A percentile compares a stretch with the other conserved stretches of the same genome.
These are phyloP conservation scores for Catonia carolina DNA, from an alignment of 2,888 invertebrate species.

Conservation along the genomic window DNA sequence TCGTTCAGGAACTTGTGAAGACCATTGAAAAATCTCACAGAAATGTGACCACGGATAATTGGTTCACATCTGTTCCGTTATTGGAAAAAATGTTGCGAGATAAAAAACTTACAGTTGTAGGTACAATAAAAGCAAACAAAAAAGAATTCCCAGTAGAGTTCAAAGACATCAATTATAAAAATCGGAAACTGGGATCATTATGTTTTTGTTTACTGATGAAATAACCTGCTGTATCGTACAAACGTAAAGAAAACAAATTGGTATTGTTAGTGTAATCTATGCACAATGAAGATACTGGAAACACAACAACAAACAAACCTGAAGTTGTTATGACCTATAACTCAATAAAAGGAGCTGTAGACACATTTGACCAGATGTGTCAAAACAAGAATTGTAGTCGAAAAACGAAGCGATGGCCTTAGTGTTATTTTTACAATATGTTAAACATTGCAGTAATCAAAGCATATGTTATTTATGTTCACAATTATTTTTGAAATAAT, in stretches of 20 bases:
- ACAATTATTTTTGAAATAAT: too few relatives aligned
- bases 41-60: not conserved
- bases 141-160: not conserved
- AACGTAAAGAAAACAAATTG: constrained; percentile 1
- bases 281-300: not conserved
- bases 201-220: not conserved
- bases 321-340: not conserved
- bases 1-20: not conserved
- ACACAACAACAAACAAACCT: not conserved
- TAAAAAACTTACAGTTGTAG: not conserved
- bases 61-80: not conserved
- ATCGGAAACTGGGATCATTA: not conserved
- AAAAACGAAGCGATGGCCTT: not conserved
- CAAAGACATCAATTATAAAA: too few relatives aligned
- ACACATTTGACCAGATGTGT: too few relatives aligned
- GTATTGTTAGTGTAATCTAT: too few relatives aligned
- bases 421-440: constrained; percentile 1
- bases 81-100: not conserved
- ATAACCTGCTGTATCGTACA: not conserved
- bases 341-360: not conserved
- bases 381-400: not conserved
- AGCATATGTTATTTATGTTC: not conserved
- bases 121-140: not conserved
- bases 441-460: not conserved
- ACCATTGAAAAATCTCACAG: too few relatives aligned